Base-by-base conservation (phyloP, 1,140 invertebrate genomes). In the Adoxophyes honmai region DNA sequence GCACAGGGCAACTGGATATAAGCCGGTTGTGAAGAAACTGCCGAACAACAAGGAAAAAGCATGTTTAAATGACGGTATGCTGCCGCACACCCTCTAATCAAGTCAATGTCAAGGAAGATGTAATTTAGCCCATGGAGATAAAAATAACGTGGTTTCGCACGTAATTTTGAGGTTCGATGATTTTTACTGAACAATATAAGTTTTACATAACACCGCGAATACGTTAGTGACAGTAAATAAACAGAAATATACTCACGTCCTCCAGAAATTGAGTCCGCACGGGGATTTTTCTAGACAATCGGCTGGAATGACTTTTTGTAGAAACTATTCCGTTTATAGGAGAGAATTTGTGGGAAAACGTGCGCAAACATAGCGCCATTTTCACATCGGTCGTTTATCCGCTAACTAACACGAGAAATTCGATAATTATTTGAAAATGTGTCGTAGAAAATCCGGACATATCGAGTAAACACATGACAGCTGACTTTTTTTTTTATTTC, bases 301-400 rank as follows among this genome's bases (percentile, higher is more conserved):
- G 83, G 62, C 72, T 85, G 52, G 80, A 75, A 75, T 87, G 82
- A 67, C 68, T 88, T 81, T 83, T 86, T 11, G 86, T 86, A 18
- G 80, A 78, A 71, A 86, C 85, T 21, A 89, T 87, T 21, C 84
- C 84, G 64, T 89, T 88, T 62, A 89, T 81, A 37, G 87, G 85
- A 39, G 86, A 68, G 60, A 89, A 68, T 75, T 88, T 88, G 64
- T 80, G 75, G 18, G 87, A 79, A 66, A 88, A 76, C 38, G 83
- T 77, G 61, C 87, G 81, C 60, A 89, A 74, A 59, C 85, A 88
- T 64, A 85, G 82, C 56, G 87, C 79, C 87, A 89, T 89, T 71
- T 73, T 86, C 61, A 75, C 72, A 72, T 70, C 44, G 55, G 70
- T 60, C 36, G 56, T 53, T 16, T 64, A 55, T 11, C 63, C 64